These are phyloP conservation scores for Unio delphinus DNA, from an alignment of 2,888 invertebrate species.

Conservation along the genomic window DNA sequence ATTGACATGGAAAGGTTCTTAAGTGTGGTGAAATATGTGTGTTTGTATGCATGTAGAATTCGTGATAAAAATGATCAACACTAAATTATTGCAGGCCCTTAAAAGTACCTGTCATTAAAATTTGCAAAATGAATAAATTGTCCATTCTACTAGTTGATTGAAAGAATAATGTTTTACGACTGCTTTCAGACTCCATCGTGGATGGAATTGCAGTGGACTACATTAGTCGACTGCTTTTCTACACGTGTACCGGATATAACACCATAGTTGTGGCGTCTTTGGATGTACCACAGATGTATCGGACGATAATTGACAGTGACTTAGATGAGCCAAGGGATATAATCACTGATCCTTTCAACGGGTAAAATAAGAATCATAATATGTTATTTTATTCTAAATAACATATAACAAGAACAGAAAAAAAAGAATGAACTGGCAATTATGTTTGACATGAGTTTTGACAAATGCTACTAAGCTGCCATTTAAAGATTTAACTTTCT, in stretches of 20 bases:
- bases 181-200: constrained; percentile 54
- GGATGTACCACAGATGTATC: constrained; percentile 33
- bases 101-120: too few species aligned
- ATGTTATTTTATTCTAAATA: background rate
- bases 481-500: too few species aligned
- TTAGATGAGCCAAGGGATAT: constrained; percentile 63
- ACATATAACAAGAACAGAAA: background rate
- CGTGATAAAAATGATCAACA: too few species aligned
- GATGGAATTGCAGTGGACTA: constrained; percentile 65
- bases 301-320: constrained; percentile 41
- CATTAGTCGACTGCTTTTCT: constrained; percentile 60
- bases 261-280: constrained; percentile 55
- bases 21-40: too few species aligned
- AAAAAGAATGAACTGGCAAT: too few species aligned
- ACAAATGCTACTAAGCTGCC: too few species aligned
- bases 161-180: background rate
- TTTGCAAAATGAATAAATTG: too few species aligned
- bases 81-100: too few species aligned
- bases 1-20: too few species aligned
- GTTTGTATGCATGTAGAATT: too few species aligned
- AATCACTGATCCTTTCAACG: constrained; percentile 48
- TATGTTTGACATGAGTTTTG: too few species aligned
- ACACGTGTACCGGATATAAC: constrained; percentile 58
- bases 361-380: constrained; percentile 19
- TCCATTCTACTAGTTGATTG: too few species aligned